Base-by-base conservation (phyloP, 2,113 vertebrate genomes). In the Oreochromis tanganicae region DNA sequence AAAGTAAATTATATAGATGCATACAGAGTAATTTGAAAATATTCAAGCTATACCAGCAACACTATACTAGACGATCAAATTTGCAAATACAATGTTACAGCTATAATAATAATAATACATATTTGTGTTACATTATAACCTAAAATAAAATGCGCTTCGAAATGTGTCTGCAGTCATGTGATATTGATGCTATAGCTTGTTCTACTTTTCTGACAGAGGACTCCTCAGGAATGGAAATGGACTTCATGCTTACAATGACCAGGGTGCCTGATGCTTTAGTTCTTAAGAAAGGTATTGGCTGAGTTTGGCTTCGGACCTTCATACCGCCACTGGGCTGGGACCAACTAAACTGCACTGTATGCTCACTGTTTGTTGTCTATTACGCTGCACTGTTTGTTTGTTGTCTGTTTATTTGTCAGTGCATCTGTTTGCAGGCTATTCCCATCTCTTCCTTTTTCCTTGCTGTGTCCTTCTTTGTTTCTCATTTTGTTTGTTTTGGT, bases 211-310 rank as follows among this genome's bases (percentile, higher is more conserved):
- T 92, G 66, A 88, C 90, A 98, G 98, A 98, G 92, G 96, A 95
- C 0, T 97, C 97, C 92, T 98, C 98, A 66, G 98, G 95, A 86
- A 95, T 96, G 97, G 97, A 97, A 90, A 94, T 94, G 7, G 97
- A 97, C 87, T 80, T 93, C 66, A 96, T 95, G 92, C 81, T 95
- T 93, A 94, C 91, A 79, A 88, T 89, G n/a, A 81, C 90, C 54
- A 96, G 97, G 93, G 92, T 96, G 24, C 96, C 91, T 93, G 92
- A 94, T 91, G 91, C 92, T 94, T 94, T 96, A 88, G 92, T 90
- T 89, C 87, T 95, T 63, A 96, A 98, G 86, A 97, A 97, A 95
- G 97, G 97, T 98, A 97, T 84, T 92, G 90, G 75, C 93, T 89
- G 90, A 90, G 81, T 87, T 52, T 92, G 88, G 94, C 89, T 92